phyloP scores from a whole-genome alignment of 1,140 invertebrate genomes.

The Philopotamus ludificatus region DNA sequence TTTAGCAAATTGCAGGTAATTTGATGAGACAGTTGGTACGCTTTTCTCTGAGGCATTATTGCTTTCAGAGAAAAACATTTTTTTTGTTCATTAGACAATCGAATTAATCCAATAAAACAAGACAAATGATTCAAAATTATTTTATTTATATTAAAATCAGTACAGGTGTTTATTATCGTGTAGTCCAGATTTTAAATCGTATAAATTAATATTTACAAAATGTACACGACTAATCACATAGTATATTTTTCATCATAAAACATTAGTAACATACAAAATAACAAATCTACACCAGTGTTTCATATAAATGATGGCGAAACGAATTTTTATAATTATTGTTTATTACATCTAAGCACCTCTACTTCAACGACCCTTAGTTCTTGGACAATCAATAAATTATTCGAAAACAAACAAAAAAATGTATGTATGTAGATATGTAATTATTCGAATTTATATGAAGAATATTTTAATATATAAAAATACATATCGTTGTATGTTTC shows the following conservation, averaged over 20 bases:
- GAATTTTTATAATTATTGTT: slow-evolving; percentile 10
- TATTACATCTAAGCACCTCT: slow-evolving; percentile 20
- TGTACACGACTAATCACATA: slow-evolving; percentile 29
- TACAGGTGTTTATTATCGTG: slow-evolving; percentile 36
- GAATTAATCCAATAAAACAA: too few relatives aligned
- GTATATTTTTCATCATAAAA: slow-evolving; percentile 17
- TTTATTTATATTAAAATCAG: slow-evolving; percentile 40
- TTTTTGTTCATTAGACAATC: too few relatives aligned
- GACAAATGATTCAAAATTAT: slow-evolving; percentile 8
- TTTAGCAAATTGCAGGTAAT: slow-evolving; percentile 17
- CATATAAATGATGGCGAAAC: slow-evolving; percentile 12
- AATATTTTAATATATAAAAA: neutral
- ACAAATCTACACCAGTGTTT: slow-evolving; percentile 32
- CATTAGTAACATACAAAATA: slow-evolving; percentile 33
- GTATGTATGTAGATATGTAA: neutral
- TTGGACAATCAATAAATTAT: slow-evolving; percentile 1
- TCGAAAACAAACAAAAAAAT: neutral
- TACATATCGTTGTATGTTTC: too few relatives aligned
- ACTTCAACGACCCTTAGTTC: slow-evolving; percentile 3
- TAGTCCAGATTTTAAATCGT: slow-evolving; percentile 18
- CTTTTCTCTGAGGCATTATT: neutral
- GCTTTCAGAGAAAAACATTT: neutral
- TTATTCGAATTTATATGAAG: neutral
- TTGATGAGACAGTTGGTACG: slow-evolving; percentile 12
- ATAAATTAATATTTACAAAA: slow-evolving; percentile 25